These are phyloP conservation scores for Microhierax caerulescens DNA, from an alignment of 2,797 vertebrate species.

Conservation along the genomic window DNA sequence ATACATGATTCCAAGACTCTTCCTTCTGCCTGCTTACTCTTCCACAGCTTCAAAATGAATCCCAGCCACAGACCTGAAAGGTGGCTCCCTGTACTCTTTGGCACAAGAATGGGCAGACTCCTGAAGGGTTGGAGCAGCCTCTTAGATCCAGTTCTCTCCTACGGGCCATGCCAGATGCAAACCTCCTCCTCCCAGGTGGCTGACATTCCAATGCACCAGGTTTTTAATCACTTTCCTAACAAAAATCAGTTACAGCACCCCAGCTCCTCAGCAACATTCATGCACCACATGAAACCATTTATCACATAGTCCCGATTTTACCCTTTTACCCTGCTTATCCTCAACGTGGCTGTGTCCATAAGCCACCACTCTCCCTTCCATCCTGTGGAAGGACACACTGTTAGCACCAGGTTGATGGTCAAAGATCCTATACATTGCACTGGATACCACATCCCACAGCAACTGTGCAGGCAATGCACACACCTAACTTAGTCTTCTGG, in stretches of 20 bases:
- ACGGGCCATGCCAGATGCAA: background rate
- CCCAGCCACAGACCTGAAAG: background rate
- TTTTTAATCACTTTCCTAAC: background rate
- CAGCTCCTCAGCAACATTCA: background rate
- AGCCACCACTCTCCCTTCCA: background rate
- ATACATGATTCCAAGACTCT: background rate
- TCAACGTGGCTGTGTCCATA: background rate
- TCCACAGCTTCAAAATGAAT: background rate
- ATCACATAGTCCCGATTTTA: accelerated
- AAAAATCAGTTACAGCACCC: background rate
- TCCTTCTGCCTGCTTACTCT: background rate
- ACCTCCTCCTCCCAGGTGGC: background rate
- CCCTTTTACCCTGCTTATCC: background rate
- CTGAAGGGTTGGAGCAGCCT: background rate
- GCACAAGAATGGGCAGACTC: accelerated
- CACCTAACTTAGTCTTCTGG: background rate
- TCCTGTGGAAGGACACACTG: background rate
- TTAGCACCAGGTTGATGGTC: background rate
- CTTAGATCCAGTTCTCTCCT: background rate
- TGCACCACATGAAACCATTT: background rate
- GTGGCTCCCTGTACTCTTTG: background rate
- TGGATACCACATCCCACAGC: background rate
- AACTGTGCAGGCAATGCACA: background rate
- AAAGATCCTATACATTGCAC: background rate
- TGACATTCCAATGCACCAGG: background rate